Base-by-base conservation (phyloP, 64 coral and sea anemone species). In the Porites australiensis region DNA sequence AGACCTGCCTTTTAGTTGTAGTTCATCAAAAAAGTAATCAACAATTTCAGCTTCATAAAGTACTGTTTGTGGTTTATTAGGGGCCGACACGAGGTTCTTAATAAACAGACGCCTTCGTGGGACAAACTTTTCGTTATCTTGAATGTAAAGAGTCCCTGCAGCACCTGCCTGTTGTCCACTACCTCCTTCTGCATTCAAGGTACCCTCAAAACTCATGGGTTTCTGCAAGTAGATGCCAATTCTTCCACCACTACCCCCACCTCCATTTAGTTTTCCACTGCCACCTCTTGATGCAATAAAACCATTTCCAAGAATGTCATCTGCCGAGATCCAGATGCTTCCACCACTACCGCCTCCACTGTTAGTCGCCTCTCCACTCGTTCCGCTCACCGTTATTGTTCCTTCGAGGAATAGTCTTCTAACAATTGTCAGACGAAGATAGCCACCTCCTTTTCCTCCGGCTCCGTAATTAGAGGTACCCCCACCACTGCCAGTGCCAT, bases 301-400 rank as follows among this genome's bases (percentile, higher is more conserved):
- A 4, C 97, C 97, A 87, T 96, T 93, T 6, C 97, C 97, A 18
- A 21, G 23, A 43, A 98, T 90, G 50, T 90, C 72, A 15, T 88
- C 64, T 87, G 97, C 88, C 68, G 75, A 90, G 47, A 98, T 87
- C 83, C 77, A 88, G 50, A 98, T 52, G 67, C 97, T 98, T 58
- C 97, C 97, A 11, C 97, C 97, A 82, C 97, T 98, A 64, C 97
- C 97, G 18, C 97, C 97, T 13, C 97, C 97, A 68, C 91, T 90
- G 50, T 96, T 82, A 4, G 13, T 21, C 0, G 64, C 84, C 9
- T 53, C 15, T 46, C 94, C 91, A 85, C 57, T 59, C 66, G 50
- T 55, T 46, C 91, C 98, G 80, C 90, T 77, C 8, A 88, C 90
- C 58, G 72, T 76, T 53, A 99, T 79, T 77, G 89, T 86, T 19